Evolutionary conservation across 2,888 invertebrate genomes (phyloP), one percentile per base, ranked within the genome.

Genomic region (Drosophila formosana): DNA sequence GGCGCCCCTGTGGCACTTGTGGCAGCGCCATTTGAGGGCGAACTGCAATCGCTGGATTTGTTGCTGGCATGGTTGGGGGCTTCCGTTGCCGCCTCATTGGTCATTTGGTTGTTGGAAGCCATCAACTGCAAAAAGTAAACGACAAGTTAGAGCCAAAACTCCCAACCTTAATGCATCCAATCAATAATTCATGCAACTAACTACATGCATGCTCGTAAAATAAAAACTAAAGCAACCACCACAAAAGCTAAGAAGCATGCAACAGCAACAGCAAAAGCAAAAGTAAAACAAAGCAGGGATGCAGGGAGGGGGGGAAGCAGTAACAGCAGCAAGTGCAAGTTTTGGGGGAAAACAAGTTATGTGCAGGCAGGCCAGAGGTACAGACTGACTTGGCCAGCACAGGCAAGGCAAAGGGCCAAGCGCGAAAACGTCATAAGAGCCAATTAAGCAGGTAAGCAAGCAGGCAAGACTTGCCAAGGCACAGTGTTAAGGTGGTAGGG

Each of bases 401-500:
- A 52, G 46, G 37, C 37, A 37, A 37, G 37, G 37, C n/a, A 37
- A 37, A 46, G 32, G 55, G 39, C 26, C 41, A 57, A 78, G 88
- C 87, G 87, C 81, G 78, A 85, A 85, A 88, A 86, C 88, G 83
- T 85, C 88, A 88, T 86, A 85, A 85, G 87, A 85, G 85, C 84
- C 88, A 85, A 85, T 88, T 88, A 85, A 86, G 73, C 88, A 86
- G 87, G 84, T 76, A 86, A 88, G 69, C 77, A 67, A 72, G 67
- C 78, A 73, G 65, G 80, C 60, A 72, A 69, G 53, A 53, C 39
- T 26, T 39, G 49, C 30, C 55, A 47, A 28, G 68, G 63, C 71
- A 56, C 18, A 26, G 37, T 6, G n/a, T n/a, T 32, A 2, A 26
- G 39, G 30, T 39, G 30, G n/a, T 37, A 66, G 53, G 30, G 30